Evolutionary conservation across 1,140 invertebrate species (phyloP).

Genomic region (Hermetia illucens): DNA sequence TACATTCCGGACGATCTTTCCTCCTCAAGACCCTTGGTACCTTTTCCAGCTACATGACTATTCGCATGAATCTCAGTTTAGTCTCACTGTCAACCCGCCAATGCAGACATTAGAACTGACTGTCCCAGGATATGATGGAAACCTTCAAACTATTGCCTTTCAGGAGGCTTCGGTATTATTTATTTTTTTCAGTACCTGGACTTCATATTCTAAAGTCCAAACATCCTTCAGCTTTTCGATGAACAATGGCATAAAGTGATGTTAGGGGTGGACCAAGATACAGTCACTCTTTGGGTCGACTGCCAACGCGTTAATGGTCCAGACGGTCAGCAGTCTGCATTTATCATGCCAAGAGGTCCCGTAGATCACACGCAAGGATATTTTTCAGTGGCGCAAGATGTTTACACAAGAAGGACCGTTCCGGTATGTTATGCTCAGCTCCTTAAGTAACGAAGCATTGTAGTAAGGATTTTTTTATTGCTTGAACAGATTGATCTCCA

Average conservation of each 20-base stretch:
- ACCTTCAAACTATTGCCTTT: conserved; percentile 45
- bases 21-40: conserved; percentile 46
- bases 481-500: conserved; percentile 54
- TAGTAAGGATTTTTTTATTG: too few relatives aligned
- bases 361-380: conserved; percentile 49
- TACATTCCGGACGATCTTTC: conserved; percentile 38
- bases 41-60: conserved; percentile 47
- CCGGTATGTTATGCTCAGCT: conserved; percentile 41
- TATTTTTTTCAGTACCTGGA: too few relatives aligned
- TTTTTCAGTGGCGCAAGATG: conserved; percentile 48
- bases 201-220: too few relatives aligned
- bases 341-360: conserved; percentile 37
- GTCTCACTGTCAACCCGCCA: conserved; percentile 47
- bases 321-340: conserved; percentile 16
- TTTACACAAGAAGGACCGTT: conserved; percentile 39
- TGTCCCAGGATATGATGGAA: conserved; percentile 39
- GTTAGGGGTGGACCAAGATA: conserved; percentile 48
- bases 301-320: conserved; percentile 33
- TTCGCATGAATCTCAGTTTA: conserved; percentile 44
- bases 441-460: too few relatives aligned
- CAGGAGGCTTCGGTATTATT: conserved; percentile 36
- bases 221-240: conserved; percentile 50
- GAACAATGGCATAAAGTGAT: conserved; percentile 67
- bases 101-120: conserved; percentile 46
- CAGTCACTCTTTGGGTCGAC: conserved; percentile 51